Conservation (phyloP, 2,888 invertebrate species). For the Syrphus vitripennis region DNA sequence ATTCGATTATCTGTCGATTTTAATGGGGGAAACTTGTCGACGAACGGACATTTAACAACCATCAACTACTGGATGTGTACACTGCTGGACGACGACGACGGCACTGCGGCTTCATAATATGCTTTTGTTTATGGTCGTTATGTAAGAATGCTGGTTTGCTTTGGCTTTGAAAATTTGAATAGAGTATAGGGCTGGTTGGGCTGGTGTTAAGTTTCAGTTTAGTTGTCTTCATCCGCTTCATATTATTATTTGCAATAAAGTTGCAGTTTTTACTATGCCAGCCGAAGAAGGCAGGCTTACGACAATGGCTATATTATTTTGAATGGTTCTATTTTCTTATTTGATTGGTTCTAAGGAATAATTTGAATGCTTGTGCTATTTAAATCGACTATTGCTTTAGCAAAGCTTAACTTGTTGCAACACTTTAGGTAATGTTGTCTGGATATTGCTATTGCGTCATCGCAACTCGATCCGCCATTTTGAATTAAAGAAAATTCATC, state of each 20-base stretch:
- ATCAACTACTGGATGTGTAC: conserved; percentile 3
- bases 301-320: too few relatives aligned
- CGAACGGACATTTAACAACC: neutral
- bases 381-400: too few relatives aligned
- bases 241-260: conserved; percentile 14
- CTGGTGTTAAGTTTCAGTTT: neutral
- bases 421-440: too few relatives aligned
- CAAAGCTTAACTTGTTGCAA: too few relatives aligned
- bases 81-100: too few relatives aligned
- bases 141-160: neutral
- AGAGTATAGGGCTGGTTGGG: neutral
- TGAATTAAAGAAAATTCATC: too few relatives aligned
- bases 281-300: neutral
- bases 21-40: conserved; percentile 21
- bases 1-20: conserved; percentile 43
- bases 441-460: too few relatives aligned
- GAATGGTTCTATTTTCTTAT: too few relatives aligned
- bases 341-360: too few relatives aligned
- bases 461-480: too few relatives aligned
- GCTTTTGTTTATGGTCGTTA: neutral
- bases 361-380: too few relatives aligned
- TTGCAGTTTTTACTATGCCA: neutral
- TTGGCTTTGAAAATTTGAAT: neutral
- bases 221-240: neutral
- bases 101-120: neutral